phyloP scores from a whole-genome alignment of 1,140 invertebrate genomes.

The Diplogasteroides magnus region DNA sequence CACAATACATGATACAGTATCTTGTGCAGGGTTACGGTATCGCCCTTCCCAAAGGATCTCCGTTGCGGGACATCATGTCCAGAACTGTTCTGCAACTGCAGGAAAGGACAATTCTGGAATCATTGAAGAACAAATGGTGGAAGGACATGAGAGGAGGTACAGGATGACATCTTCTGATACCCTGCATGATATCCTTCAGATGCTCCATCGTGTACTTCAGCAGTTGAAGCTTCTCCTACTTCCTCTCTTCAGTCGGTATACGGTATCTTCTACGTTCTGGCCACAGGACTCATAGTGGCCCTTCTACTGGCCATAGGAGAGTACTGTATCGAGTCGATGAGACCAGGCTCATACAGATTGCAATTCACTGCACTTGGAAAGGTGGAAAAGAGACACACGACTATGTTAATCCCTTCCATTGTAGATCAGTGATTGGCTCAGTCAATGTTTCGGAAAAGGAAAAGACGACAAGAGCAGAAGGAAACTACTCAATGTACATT shows the following conservation, averaged over 20 bases:
- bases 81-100: slow-evolving; percentile 73
- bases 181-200: slow-evolving; percentile 7
- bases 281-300: slow-evolving; percentile 43
- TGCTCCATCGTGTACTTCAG: slow-evolving; percentile 20
- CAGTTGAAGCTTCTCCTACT: slow-evolving; percentile 14
- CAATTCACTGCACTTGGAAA: slow-evolving; percentile 33
- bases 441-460: slow-evolving; percentile 1
- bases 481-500: slow-evolving; percentile 9
- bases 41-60: slow-evolving; percentile 65
- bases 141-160: slow-evolving; percentile 40
- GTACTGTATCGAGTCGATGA: slow-evolving; percentile 37
- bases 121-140: slow-evolving; percentile 82
- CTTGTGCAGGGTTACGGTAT: slow-evolving; percentile 47
- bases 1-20: neutral
- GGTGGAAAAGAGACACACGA: neutral
- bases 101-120: slow-evolving; percentile 70
- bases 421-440: slow-evolving; percentile 1
- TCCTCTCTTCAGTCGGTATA: slow-evolving; percentile 27
- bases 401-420: too few relatives aligned
- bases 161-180: neutral
- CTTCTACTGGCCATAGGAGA: slow-evolving; percentile 39
- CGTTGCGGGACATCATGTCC: slow-evolving; percentile 69
- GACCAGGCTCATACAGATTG: slow-evolving; percentile 33
- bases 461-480: slow-evolving; percentile 15
- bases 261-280: slow-evolving; percentile 49